phyloP scores from a whole-genome alignment of 1,140 invertebrate species.

The Rhopalosiphum padi region DNA sequence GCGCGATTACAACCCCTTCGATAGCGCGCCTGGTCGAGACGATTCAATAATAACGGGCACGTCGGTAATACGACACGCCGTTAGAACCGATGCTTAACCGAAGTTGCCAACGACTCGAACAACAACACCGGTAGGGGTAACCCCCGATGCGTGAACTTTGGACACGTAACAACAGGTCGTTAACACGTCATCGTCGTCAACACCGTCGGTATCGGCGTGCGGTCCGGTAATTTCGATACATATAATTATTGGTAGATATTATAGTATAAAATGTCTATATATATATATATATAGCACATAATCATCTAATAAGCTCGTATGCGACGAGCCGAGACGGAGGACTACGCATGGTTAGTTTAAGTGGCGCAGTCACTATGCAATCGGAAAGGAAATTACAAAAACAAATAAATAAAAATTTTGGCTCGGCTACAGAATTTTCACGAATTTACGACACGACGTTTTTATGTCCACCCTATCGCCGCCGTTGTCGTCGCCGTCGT shows the following conservation, averaged over 20 bases:
- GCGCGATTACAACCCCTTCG: neutral
- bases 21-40: neutral
- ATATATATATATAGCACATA: neutral
- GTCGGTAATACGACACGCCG: neutral
- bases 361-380: neutral
- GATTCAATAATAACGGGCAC: neutral
- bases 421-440: neutral
- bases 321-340: neutral
- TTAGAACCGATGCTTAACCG: neutral
- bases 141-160: neutral
- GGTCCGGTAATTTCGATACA: neutral
- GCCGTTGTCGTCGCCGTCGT: neutral
- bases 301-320: neutral
- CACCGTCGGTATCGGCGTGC: neutral
- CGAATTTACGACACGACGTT: neutral
- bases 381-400: neutral
- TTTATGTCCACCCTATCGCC: neutral
- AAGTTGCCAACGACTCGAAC: neutral
- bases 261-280: neutral
- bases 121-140: neutral
- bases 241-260: neutral
- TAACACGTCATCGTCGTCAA: neutral
- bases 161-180: slow-evolving; percentile 22
- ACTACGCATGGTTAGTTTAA: neutral
- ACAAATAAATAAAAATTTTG: neutral